phyloP scores from a whole-genome alignment of 2,797 vertebrate species.

The Allobates femoralis region DNA sequence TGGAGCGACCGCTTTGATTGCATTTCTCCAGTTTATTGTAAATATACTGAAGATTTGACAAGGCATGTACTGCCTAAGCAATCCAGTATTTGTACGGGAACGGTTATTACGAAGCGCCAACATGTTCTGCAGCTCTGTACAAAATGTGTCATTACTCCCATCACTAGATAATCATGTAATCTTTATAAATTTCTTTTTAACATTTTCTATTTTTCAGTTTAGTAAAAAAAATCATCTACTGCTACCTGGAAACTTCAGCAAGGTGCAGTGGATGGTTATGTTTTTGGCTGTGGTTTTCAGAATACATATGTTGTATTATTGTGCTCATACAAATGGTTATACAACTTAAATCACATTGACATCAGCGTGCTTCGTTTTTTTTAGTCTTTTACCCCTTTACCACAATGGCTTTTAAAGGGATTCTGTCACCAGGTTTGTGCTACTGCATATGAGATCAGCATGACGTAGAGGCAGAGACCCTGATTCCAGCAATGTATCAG shows the following conservation, averaged over 20 bases:
- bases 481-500: too few relatives aligned
- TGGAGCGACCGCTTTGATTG: neutral
- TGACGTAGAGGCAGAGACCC: too few relatives aligned
- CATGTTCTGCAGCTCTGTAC: neutral
- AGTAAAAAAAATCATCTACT: neutral
- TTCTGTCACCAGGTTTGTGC: too few relatives aligned
- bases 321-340: neutral
- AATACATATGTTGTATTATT: neutral
- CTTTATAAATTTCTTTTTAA: neutral
- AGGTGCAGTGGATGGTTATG: neutral
- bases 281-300: neutral
- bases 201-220: neutral
- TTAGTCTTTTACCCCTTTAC: too few relatives aligned
- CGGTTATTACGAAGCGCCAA: neutral
- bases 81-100: neutral
- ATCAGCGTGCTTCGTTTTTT: too few relatives aligned
- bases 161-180: neutral
- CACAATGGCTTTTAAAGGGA: too few relatives aligned
- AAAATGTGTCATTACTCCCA: neutral
- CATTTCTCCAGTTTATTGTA: neutral
- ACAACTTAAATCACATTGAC: too few relatives aligned
- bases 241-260: neutral
- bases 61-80: neutral
- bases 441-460: too few relatives aligned
- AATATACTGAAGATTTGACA: neutral